Conservation (phyloP, 2,888 invertebrate genomes). For the Drosophila quinaria region DNA sequence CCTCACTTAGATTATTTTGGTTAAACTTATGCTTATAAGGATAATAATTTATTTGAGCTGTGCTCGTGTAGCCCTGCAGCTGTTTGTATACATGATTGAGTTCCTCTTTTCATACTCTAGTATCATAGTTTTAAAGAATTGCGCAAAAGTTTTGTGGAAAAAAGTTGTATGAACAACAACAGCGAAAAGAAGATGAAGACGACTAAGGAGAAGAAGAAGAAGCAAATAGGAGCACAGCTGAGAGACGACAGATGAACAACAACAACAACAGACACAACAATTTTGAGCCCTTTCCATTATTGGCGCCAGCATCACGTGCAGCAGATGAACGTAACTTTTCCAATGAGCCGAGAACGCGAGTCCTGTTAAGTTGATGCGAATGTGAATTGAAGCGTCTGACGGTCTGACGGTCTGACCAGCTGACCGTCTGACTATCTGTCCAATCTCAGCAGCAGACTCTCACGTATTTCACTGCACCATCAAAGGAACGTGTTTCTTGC, state of each 20-base stretch:
- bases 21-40: slow-evolving; percentile 20
- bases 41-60: slow-evolving; percentile 25
- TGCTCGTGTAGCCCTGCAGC: slow-evolving; percentile 22
- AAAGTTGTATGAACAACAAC: slow-evolving; percentile 7
- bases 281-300: slow-evolving; percentile 19
- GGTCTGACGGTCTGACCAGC: background rate
- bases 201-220: background rate
- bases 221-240: slow-evolving; percentile 6
- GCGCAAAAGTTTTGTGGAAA: slow-evolving; percentile 26
- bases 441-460: slow-evolving; percentile 60
- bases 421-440: background rate
- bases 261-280: background rate
- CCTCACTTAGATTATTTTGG: background rate
- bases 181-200: background rate
- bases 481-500: slow-evolving; percentile 60
- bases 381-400: slow-evolving; percentile 62
- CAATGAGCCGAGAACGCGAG: slow-evolving; percentile 57
- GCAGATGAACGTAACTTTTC: slow-evolving; percentile 70
- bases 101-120: slow-evolving; percentile 25
- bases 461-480: slow-evolving; percentile 61
- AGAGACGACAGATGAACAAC: slow-evolving; percentile 2
- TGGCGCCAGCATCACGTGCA: slow-evolving; percentile 57
- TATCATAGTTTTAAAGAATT: slow-evolving; percentile 38
- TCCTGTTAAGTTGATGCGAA: slow-evolving; percentile 59
- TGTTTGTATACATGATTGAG: slow-evolving; percentile 53